Base-by-base conservation (phyloP, 64 coral and sea anemone genomes). In the Cladopsammia gracilis region DNA sequence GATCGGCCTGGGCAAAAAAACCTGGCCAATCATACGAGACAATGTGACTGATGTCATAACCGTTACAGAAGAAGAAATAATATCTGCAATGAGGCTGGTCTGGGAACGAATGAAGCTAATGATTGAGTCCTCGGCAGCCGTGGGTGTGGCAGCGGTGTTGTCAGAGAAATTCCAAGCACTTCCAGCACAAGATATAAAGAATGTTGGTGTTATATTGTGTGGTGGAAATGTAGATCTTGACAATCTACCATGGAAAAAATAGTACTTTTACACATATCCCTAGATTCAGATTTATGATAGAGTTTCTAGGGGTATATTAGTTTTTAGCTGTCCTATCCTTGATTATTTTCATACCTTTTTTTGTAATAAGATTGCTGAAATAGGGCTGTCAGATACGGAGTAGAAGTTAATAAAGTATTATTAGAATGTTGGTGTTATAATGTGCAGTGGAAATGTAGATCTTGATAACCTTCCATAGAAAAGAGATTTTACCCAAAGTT, bases 101-200 rank as follows among this genome's bases (percentile, higher is more conserved):
- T 93, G 95, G 91, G 98, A 99, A 86, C 82, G 98, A 87, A 99
- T 99, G 98, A 99, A 99, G 53, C 62, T 99, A 4, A 65, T 99
- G 20, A 96, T 99, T 70, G 98, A 99, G 61, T 94, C 98, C 25
- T 99, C 98, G 19, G 95, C 98, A 23, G 98, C 94, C 23, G 98
- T 99, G 3, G 94, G 91, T 15, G 88, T 99, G 20, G 98, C 98
- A 57, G 98, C 94, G 20, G 88, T 91, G 53, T 85, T 99, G 19
- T 91, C 87, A 20, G 82, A 91, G 4, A 99, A 88, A 88, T 99
- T 99, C 74, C 82, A 80, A 61, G 82, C 83, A 50, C 50, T 90
- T 42, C 73, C 82, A 62, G 4, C 16, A 3, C 44, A 75, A 43
- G 58, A 77, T 49, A 48, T 99, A 34, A 83, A 90, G 22, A 98